Percentiles rank a stretch among this genome's conserved stretches.
Conservation (phyloP, 2,113 vertebrate species). For the Heliornis fulica region DNA sequence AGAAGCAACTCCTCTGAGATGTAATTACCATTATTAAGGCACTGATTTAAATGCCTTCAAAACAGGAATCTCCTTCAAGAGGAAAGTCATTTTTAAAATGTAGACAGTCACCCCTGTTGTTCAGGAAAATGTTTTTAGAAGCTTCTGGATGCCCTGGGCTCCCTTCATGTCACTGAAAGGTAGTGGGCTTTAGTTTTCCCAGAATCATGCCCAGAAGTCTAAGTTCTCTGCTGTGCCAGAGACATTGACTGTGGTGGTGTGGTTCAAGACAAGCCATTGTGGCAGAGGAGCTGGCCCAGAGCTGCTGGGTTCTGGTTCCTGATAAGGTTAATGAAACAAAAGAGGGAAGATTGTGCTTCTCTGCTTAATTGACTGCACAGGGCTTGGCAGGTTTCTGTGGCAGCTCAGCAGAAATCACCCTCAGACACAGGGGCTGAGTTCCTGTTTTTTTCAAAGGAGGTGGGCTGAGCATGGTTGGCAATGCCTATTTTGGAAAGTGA, state of each 20-base stretch:
- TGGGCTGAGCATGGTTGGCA: not conserved
- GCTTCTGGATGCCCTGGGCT: not conserved
- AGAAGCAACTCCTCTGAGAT: not conserved
- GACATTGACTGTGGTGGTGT: not conserved
- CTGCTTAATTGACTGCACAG: not conserved
- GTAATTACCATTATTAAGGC: not conserved
- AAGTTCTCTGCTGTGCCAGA: not conserved
- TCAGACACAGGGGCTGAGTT: not conserved
- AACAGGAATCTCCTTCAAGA: not conserved
- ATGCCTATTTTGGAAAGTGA: conserved; percentile 27
- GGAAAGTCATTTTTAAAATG: not conserved
- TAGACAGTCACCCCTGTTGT: not conserved
- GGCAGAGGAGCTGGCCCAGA: not conserved
- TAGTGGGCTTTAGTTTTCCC: not conserved
- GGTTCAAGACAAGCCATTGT: not conserved
- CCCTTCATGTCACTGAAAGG: not conserved
- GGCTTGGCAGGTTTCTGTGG: not conserved
- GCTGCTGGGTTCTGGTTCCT: not conserved
- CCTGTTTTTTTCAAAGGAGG: not conserved
- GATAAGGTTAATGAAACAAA: not conserved
- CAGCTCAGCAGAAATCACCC: not conserved
- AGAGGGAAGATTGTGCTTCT: not conserved
- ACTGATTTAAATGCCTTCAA: not conserved
- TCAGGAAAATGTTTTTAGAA: not conserved
- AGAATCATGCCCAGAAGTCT: not conserved